These are phyloP conservation scores for Sarotherodon lohbergeri DNA, from an alignment of 2,113 vertebrate species.

Conservation along the genomic window DNA sequence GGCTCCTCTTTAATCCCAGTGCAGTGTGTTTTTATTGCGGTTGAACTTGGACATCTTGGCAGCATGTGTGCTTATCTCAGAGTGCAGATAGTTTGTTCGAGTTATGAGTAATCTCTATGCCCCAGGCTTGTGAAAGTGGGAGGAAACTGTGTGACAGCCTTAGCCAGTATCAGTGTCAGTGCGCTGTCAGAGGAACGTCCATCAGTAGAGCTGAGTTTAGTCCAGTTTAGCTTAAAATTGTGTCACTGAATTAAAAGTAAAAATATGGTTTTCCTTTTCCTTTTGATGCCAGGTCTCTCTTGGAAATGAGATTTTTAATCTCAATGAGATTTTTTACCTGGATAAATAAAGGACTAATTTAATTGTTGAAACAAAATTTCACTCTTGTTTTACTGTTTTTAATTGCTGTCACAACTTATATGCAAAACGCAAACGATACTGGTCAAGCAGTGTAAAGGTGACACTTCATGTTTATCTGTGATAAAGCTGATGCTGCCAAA, in stretches of 20 bases:
- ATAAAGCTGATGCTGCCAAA: neutral
- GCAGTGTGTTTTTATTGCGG: neutral
- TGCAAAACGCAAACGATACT: neutral
- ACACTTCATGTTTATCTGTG: neutral
- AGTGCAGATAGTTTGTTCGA: conserved; percentile 24
- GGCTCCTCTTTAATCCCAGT: neutral
- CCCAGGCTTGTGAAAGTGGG: conserved; percentile 36
- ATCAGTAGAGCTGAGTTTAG: neutral
- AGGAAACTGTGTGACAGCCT: conserved; percentile 45
- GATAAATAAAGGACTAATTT: too few relatives aligned
- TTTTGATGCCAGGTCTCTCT: too few relatives aligned
- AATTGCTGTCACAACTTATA: neutral
- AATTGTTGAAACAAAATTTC: neutral
- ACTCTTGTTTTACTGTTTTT: neutral
- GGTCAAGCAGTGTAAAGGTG: neutral
- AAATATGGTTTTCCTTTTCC: neutral
- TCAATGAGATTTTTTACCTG: too few relatives aligned
- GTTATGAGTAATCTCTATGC: conserved; percentile 53
- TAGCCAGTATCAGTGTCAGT: neutral
- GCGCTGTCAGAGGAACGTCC: conserved; percentile 21
- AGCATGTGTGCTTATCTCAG: conserved; percentile 53
- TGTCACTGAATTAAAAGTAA: neutral
- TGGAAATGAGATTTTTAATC: too few relatives aligned
- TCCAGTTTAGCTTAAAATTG: neutral
- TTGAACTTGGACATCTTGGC: neutral